A percentile compares a stretch with the other conserved stretches of the same genome.
These are phyloP conservation scores for Leptopilina myrica DNA, from an alignment of 2,888 invertebrate genomes.

Conservation along the genomic window DNA sequence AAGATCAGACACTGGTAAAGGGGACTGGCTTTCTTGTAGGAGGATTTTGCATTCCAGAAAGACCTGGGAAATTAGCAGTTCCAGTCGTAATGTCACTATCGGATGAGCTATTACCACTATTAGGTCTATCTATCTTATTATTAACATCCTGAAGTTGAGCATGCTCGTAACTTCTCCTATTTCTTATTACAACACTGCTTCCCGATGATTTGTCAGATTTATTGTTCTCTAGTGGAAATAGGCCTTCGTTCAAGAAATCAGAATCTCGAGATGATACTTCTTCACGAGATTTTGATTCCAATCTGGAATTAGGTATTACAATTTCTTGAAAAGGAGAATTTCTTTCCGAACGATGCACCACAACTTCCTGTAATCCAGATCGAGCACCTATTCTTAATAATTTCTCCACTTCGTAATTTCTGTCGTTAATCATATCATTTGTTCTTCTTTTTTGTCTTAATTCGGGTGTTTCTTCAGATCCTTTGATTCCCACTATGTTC, in stretches of 20 bases:
- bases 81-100: slow-evolving; percentile 55
- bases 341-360: slow-evolving; percentile 42
- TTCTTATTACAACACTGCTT: slow-evolving; percentile 53
- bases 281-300: background rate
- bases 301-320: background rate
- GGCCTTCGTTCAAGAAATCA: slow-evolving; percentile 19
- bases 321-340: slow-evolving; percentile 28
- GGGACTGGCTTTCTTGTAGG: slow-evolving; percentile 18
- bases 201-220: slow-evolving; percentile 20
- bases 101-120: slow-evolving; percentile 55
- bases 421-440: slow-evolving; percentile 41
- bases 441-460: slow-evolving; percentile 41
- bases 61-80: slow-evolving; percentile 22
- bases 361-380: slow-evolving; percentile 42
- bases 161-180: slow-evolving; percentile 66
- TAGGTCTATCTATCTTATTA: slow-evolving; percentile 56
- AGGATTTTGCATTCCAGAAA: slow-evolving; percentile 14
- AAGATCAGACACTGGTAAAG: slow-evolving; percentile 35
- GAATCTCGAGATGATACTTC: slow-evolving; percentile 14
- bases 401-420: slow-evolving; percentile 25
- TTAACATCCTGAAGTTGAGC: slow-evolving; percentile 68
- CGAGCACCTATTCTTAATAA: slow-evolving; percentile 15
- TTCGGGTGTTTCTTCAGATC: slow-evolving; percentile 78
- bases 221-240: background rate
- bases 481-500: slow-evolving; percentile 67